Conservation (phyloP, 2,797 vertebrate species). For the Parauchenoglanis punctatus region DNA sequence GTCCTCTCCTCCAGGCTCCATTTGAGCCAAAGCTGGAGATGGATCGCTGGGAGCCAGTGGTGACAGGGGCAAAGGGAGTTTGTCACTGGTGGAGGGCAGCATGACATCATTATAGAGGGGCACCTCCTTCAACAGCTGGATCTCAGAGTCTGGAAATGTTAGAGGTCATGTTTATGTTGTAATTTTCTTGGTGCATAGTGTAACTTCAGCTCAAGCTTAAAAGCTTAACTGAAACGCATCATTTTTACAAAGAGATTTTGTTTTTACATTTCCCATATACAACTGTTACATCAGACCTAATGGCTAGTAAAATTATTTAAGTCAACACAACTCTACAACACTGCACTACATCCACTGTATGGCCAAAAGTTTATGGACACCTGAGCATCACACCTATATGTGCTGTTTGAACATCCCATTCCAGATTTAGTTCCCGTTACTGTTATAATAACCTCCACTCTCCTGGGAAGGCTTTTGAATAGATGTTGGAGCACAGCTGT, state of each 20-base stretch:
- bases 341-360: not conserved
- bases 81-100: constrained; percentile 90
- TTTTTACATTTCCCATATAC: not conserved
- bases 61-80: constrained; percentile 81
- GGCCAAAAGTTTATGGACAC: not conserved
- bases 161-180: not conserved
- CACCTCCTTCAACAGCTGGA: constrained; percentile 84
- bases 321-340: not conserved
- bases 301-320: not conserved
- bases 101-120: constrained; percentile 97
- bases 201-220: not conserved
- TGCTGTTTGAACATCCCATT: too few species aligned
- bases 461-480: not conserved
- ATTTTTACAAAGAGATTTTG: not conserved
- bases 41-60: constrained; percentile 76
- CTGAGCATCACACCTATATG: not conserved
- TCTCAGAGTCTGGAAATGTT: constrained; percentile 81
- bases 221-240: not conserved
- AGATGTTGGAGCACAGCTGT: not conserved
- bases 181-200: not conserved
- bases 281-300: not conserved
- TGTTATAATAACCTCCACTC: not conserved
- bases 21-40: constrained; percentile 78
- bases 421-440: not conserved
- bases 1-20: constrained; percentile 77